phyloP scores from a whole-genome alignment of 2,888 invertebrate species.

The Tyria jacobaeae region DNA sequence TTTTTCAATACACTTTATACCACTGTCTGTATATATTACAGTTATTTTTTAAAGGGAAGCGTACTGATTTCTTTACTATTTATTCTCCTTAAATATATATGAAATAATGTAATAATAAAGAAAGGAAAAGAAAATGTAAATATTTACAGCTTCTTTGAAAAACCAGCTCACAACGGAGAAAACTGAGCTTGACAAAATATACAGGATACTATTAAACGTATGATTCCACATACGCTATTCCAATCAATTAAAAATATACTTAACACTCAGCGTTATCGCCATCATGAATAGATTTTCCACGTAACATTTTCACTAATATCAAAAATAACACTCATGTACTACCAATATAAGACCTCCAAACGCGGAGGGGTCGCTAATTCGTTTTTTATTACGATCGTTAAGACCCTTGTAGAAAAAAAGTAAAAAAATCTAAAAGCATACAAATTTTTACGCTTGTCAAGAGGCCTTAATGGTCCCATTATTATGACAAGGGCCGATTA shows the following conservation, averaged over 20 bases:
- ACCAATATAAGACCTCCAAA: constrained; percentile 54
- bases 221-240: neutral
- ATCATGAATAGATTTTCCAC: constrained; percentile 37
- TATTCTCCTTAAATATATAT: no score
- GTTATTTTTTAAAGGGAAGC: no score
- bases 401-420: constrained; percentile 60
- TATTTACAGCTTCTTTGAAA: no score
- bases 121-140: no score
- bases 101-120: no score
- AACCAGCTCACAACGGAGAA: no score
- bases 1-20: no score
- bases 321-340: constrained; percentile 54
- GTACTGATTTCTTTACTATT: no score
- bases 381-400: constrained; percentile 76
- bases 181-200: no score
- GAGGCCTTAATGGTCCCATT: constrained; percentile 46
- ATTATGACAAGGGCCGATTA: constrained; percentile 47
- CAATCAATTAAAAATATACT: neutral
- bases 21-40: no score
- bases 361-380: constrained; percentile 67
- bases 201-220: no score
- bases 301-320: constrained; percentile 40
- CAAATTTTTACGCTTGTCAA: constrained; percentile 64
- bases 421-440: constrained; percentile 56
- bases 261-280: neutral